A percentile compares a stretch with the other conserved stretches of the same genome.
phyloP scores from a whole-genome alignment of 2,888 invertebrate species.

The Aporophyla nigra region DNA sequence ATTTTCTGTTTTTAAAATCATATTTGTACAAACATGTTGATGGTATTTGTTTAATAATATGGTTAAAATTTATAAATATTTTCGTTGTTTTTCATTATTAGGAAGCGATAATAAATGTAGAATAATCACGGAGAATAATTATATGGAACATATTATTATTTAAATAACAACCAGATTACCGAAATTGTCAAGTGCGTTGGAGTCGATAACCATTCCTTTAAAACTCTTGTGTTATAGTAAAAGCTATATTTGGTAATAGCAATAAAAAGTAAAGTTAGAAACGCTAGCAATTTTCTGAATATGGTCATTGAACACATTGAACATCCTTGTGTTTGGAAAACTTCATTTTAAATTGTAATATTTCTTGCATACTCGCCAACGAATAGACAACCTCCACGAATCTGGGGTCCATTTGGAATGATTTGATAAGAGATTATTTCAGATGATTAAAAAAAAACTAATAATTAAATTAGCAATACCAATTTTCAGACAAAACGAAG shows the following conservation, averaged over 20 bases:
- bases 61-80: neutral
- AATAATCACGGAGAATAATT: too few species aligned
- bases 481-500: neutral
- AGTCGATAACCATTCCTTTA: constrained; percentile 12
- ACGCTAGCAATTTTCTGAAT: constrained; percentile 40
- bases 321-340: constrained; percentile 24
- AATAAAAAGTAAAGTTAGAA: constrained; percentile 39
- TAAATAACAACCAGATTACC: constrained; percentile 7
- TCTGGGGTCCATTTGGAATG: neutral
- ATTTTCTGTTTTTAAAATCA: constrained; percentile 7
- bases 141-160: neutral
- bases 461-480: neutral
- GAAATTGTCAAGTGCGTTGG: constrained; percentile 31
- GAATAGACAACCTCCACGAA: neutral
- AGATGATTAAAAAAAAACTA: neutral
- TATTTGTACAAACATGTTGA: neutral
- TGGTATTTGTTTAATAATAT: neutral
- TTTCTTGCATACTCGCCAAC: neutral
- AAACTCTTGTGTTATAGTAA: constrained; percentile 33
- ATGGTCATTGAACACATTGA: constrained; percentile 25
- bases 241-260: constrained; percentile 30
- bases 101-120: neutral
- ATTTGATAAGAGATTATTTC: neutral
- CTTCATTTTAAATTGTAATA: constrained; percentile 8
- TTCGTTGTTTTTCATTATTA: constrained; percentile 4